Base-by-base conservation (phyloP, 2,888 invertebrate genomes). In the Drosophila flavopinicola region DNA sequence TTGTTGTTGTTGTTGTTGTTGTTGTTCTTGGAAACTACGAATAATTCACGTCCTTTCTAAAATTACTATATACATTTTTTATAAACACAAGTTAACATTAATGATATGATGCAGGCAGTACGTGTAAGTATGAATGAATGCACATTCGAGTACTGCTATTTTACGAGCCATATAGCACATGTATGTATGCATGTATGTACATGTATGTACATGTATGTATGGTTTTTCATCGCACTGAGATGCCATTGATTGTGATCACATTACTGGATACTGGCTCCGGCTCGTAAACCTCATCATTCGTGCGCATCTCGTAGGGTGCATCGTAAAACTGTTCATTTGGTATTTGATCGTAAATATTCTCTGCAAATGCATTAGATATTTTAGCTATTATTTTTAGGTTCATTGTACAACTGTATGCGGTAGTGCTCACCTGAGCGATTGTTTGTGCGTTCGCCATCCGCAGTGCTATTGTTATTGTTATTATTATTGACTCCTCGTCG, bases 171-270 rank as follows among this genome's bases (percentile, higher is more conserved):
- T 20, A 4, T 20, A 4, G 2, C 20, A 20, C 20, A 20, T 20
- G 4, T 4, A 20, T 20, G 13, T 15, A 15, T 9, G 9, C 13
- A 33, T 33, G 5, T 15, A 15, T 35, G 15, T 37, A 37, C 6
- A 29, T 20, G 37, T 33, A 25, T 30, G 23, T 33, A 13, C 9
- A 15, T 58, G 6, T 44, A 35, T 44, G 10, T 10, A 10, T 15
- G 15, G 35, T 23, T 32, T 49, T 30, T 84, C 86, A 96, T 92
- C 96, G 94, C 45, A 97, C 96, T 32, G 96, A 95, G 41, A 97
- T 96, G 6, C 97, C 97, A 88, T 97, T 97, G 82, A 97, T 97
- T 38, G 97, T 97, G 83, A 97, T 95, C 17, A 94, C 94, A 80
- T 91, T 91, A 33, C 83, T 87, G 57, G 87, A 75, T 42, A 89